phyloP scores from a whole-genome alignment of 2,888 invertebrate species.

The Caenorhabditis sp. region DNA sequence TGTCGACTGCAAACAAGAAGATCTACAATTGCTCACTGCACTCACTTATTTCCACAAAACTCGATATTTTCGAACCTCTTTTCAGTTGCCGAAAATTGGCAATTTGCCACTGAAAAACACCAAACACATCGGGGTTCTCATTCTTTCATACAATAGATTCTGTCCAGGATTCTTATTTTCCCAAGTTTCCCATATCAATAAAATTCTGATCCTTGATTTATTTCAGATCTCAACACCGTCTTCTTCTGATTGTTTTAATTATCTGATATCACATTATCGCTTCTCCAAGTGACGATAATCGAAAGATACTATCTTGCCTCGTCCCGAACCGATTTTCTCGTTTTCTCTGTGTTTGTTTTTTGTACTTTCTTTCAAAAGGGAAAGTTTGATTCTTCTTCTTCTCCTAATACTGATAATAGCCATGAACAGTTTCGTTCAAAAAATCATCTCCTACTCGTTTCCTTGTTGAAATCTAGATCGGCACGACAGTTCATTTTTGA shows the following conservation, averaged over 20 bases:
- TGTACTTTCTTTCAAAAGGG: constrained; percentile 41
- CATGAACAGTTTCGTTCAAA: constrained; percentile 17
- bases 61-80: too few species aligned
- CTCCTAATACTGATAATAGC: constrained; percentile 18
- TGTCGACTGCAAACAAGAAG: too few species aligned
- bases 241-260: not conserved
- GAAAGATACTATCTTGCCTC: constrained; percentile 13
- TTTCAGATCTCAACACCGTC: not conserved
- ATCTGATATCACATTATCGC: constrained; percentile 47
- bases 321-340: constrained; percentile 46
- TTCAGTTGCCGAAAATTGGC: too few species aligned
- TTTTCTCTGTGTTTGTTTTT: constrained; percentile 58
- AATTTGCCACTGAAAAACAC: too few species aligned
- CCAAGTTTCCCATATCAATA: not conserved
- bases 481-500: constrained; percentile 26
- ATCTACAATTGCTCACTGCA: too few species aligned
- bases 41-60: too few species aligned
- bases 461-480: constrained; percentile 21
- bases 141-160: too few species aligned
- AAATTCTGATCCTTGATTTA: not conserved
- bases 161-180: too few species aligned
- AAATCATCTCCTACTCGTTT: constrained; percentile 7
- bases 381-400: constrained; percentile 30
- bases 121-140: not conserved
- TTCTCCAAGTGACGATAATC: constrained; percentile 16